These are phyloP conservation scores for Parauchenoglanis ngamensis DNA, from an alignment of 2,797 vertebrate species.

Conservation along the genomic window DNA sequence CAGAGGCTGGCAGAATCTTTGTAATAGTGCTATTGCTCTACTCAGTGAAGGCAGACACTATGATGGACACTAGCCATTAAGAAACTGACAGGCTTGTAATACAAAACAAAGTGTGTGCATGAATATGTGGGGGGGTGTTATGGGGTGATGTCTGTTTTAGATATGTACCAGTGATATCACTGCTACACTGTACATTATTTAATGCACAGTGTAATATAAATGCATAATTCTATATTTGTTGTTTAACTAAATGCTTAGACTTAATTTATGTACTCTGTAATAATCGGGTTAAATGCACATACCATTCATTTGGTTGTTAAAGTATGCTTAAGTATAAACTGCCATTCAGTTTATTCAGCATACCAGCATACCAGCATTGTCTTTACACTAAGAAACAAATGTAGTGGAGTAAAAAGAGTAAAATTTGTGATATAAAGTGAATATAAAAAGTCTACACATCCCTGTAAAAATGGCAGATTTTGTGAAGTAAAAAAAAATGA, in stretches of 20 bases:
- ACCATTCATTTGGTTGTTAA: not conserved
- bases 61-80: conserved; percentile 46
- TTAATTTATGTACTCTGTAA: not conserved
- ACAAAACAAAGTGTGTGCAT: conserved; percentile 25
- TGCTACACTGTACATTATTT: too few relatives aligned
- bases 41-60: conserved; percentile 4
- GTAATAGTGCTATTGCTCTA: conserved; percentile 19
- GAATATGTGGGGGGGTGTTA: not conserved
- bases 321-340: not conserved
- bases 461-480: too few relatives aligned
- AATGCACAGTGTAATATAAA: not conserved
- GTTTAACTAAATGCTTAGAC: not conserved
- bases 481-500: too few relatives aligned
- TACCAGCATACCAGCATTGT: not conserved
- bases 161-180: not conserved
- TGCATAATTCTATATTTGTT: not conserved
- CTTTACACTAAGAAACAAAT: not conserved
- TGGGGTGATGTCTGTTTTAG: not conserved
- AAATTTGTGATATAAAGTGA: not conserved
- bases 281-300: not conserved
- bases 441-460: too few relatives aligned
- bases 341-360: not conserved
- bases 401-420: not conserved
- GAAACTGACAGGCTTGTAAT: conserved; percentile 35
- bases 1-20: not conserved